These are phyloP conservation scores for Lacanobia wlatinum DNA, from an alignment of 2,888 invertebrate genomes.

Conservation along the genomic window DNA sequence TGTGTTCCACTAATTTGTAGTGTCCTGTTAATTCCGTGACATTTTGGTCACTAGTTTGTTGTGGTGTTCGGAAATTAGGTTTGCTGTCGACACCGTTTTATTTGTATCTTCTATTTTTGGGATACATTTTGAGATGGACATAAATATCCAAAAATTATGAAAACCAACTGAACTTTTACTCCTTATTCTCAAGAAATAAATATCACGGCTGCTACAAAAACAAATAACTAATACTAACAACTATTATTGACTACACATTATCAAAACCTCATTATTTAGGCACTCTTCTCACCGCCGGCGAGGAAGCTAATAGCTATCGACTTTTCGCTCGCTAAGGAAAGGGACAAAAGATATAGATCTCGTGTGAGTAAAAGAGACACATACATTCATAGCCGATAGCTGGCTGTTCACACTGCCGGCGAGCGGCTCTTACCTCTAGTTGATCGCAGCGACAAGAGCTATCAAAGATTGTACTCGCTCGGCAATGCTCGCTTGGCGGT, in stretches of 20 bases:
- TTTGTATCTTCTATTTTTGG: constrained; percentile 1
- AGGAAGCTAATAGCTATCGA: no score
- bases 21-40: constrained; percentile 56
- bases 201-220: background rate
- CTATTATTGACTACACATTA: background rate
- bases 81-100: constrained; percentile 34
- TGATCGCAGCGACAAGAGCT: no score
- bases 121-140: background rate
- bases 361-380: no score
- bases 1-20: constrained; percentile 63
- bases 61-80: constrained; percentile 38
- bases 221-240: background rate
- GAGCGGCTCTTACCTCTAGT: no score
- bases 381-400: no score
- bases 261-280: background rate
- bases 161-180: background rate
- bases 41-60: constrained; percentile 49
- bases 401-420: no score
- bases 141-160: background rate
- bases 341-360: no score
- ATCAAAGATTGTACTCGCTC: no score
- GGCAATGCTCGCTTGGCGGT: no score
- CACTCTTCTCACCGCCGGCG: no score
- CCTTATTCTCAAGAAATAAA: background rate
- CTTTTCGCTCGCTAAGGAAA: no score